Conservation (phyloP, 2,888 invertebrate genomes). For the Lucinisca nassula region DNA sequence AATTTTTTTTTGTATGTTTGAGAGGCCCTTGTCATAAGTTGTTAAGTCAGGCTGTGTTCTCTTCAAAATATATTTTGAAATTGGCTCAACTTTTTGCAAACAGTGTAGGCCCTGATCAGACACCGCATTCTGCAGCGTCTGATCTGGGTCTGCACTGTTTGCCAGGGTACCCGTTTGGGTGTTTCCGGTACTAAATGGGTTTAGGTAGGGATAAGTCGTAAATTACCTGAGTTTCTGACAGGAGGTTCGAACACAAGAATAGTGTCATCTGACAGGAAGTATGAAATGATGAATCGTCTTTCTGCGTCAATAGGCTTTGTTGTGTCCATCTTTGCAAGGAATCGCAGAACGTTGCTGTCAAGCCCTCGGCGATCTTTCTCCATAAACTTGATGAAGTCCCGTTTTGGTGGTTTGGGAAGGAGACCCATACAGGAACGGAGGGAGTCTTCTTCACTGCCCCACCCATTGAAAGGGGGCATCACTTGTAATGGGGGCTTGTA, state of each 20-base stretch:
- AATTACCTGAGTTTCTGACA: conserved; percentile 87
- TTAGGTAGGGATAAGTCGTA: too few relatives aligned
- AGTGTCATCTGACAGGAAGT: conserved; percentile 88
- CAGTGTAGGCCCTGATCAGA: too few relatives aligned
- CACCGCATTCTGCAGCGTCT: too few relatives aligned
- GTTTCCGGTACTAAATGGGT: too few relatives aligned
- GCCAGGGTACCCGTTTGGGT: too few relatives aligned
- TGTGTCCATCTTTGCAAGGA: conserved; percentile 93
- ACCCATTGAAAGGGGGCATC: conserved; percentile 96
- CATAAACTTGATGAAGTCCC: conserved; percentile 94
- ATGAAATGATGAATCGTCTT: conserved; percentile 87
- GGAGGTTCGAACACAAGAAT: conserved; percentile 87
- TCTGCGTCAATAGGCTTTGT: conserved; percentile 89
- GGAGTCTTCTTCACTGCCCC: conserved; percentile 96
- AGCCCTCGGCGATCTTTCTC: conserved; percentile 92
- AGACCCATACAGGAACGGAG: conserved; percentile 95
- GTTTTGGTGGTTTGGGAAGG: conserved; percentile 93
- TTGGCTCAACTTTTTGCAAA: too few relatives aligned
- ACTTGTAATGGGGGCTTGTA: conserved; percentile 53
- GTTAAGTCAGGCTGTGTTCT: too few relatives aligned
- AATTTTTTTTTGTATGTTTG: too few relatives aligned
- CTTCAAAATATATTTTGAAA: too few relatives aligned
- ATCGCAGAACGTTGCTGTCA: conserved; percentile 93
- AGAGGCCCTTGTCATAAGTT: too few relatives aligned
- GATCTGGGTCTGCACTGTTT: too few relatives aligned